A percentile compares a stretch with the other conserved stretches of the same genome.
Conservation (phyloP, 2,888 invertebrate species). For the Campoplex nolae region DNA sequence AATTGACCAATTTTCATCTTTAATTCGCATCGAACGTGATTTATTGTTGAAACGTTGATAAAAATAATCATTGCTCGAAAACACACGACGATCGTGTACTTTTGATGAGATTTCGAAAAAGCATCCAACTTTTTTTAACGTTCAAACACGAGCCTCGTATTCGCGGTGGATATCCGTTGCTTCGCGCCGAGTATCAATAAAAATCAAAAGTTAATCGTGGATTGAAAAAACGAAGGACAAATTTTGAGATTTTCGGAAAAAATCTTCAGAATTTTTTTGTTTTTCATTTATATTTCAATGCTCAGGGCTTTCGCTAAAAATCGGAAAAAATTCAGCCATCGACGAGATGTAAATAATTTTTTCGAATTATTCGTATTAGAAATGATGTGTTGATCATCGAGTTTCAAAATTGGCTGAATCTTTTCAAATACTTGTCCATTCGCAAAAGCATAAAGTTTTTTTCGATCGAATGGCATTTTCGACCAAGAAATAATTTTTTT, state of each 20-base stretch:
- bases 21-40: slow-evolving; percentile 58
- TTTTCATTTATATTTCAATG: neutral
- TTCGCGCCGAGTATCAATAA: neutral
- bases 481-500: no score
- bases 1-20: slow-evolving; percentile 50
- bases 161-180: neutral
- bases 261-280: neutral
- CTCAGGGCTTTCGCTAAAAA: neutral
- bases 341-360: neutral
- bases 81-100: neutral
- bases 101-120: neutral
- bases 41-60: slow-evolving; percentile 34
- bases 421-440: neutral
- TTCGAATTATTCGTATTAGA: neutral
- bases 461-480: no score
- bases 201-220: neutral
- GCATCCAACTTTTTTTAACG: neutral
- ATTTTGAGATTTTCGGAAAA: neutral
- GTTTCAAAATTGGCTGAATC: neutral
- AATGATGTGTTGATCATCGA: neutral
- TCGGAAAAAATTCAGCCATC: neutral
- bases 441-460: no score
- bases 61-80: slow-evolving; percentile 11
- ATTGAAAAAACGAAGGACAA: neutral
- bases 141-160: neutral